phyloP scores from a whole-genome alignment of 2,797 vertebrate genomes.

The Eulemur mongoz region DNA sequence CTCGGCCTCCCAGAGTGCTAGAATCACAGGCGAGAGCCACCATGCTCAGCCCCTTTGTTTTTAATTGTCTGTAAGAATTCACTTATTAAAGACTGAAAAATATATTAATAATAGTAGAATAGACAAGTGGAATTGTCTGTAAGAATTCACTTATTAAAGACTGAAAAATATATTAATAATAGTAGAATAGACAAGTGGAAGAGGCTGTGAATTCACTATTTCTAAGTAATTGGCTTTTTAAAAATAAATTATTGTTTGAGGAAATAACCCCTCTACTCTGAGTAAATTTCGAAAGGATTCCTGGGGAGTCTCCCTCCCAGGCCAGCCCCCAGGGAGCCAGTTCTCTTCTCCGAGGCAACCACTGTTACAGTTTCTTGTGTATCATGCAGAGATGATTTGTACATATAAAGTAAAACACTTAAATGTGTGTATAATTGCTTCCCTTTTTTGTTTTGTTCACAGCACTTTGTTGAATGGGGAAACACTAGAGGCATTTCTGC shows the following conservation, averaged over 20 bases:
- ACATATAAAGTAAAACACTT: background rate
- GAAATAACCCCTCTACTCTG: background rate
- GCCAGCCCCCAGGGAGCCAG: background rate
- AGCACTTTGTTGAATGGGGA: background rate
- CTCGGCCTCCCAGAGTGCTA: too few species aligned
- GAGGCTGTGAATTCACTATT: background rate
- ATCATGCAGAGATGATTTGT: background rate
- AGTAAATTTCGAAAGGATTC: background rate
- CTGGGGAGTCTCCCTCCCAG: background rate
- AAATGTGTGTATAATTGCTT: background rate
- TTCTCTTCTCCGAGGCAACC: background rate
- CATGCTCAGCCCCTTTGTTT: too few species aligned
- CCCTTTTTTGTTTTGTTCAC: background rate
- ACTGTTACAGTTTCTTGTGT: background rate
- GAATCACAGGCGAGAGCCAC: too few species aligned
- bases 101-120: background rate
- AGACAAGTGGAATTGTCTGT: background rate
- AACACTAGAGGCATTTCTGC: background rate
- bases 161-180: background rate
- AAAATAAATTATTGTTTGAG: background rate
- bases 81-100: background rate
- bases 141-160: background rate
- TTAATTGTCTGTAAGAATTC: background rate
- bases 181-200: background rate
- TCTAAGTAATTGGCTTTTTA: background rate